Evolutionary conservation across 2,797 vertebrate genomes (phyloP).

Genomic region (Furcifer pardalis): DNA sequence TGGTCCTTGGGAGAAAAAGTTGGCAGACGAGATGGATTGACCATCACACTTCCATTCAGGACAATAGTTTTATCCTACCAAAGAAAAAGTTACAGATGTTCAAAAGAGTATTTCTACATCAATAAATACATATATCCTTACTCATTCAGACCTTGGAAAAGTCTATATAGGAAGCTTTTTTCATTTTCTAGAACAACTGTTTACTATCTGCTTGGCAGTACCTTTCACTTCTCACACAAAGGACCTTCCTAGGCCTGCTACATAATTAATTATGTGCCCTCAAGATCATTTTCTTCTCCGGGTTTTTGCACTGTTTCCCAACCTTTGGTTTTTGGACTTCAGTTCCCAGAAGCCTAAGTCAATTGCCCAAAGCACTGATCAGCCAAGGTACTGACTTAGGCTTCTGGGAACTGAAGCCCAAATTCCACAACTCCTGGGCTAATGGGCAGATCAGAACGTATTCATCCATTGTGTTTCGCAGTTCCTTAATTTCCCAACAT

Average conservation of each 20-base stretch:
- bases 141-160: background rate
- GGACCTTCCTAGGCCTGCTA: background rate
- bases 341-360: too few relatives aligned
- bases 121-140: background rate
- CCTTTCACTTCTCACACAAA: background rate
- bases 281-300: too few relatives aligned
- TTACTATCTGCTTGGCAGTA: background rate
- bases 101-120: constrained; percentile 1
- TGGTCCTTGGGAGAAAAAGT: constrained; percentile 82
- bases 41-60: constrained; percentile 94
- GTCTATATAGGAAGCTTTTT: background rate
- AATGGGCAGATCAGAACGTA: too few relatives aligned
- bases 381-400: too few relatives aligned
- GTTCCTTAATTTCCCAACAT: too few relatives aligned
- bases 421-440: too few relatives aligned
- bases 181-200: background rate
- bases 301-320: too few relatives aligned
- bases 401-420: too few relatives aligned
- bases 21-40: constrained; percentile 88
- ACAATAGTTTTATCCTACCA: constrained; percentile 92
- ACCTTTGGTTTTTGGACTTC: too few relatives aligned
- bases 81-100: constrained; percentile 3
- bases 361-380: too few relatives aligned
- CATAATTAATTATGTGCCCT: background rate
- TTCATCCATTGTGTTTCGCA: too few relatives aligned